Evolutionary conservation across 2,888 invertebrate genomes (phyloP).

Genomic region (Petrolisthes cinctipes): DNA sequence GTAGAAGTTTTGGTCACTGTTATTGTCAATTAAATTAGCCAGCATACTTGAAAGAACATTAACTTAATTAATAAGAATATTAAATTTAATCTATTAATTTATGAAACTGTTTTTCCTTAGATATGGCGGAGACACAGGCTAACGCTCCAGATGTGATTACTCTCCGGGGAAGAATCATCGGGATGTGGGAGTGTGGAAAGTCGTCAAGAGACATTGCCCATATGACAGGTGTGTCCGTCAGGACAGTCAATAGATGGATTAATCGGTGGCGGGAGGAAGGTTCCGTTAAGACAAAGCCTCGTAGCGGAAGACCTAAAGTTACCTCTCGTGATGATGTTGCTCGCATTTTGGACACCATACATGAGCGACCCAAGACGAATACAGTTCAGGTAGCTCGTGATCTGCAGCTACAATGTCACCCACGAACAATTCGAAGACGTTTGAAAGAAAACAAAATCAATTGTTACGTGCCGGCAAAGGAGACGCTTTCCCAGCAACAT

Average conservation of each 20-base stretch:
- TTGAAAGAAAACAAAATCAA: no score
- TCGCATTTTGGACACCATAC: no score
- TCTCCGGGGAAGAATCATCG: constrained; percentile 9
- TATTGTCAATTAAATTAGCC: neutral
- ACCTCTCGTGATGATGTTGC: neutral
- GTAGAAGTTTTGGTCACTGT: neutral
- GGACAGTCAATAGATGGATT: constrained; percentile 11
- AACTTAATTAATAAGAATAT: neutral
- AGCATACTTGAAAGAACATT: neutral
- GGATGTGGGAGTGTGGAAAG: neutral
- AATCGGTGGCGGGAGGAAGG: neutral
- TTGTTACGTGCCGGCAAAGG: neutral
- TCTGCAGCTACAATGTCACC: neutral
- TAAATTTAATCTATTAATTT: no score
- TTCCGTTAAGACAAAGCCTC: neutral
- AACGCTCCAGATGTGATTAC: neutral
- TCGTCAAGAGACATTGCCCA: constrained; percentile 6
- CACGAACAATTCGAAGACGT: neutral
- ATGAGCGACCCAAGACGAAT: neutral
- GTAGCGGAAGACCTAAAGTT: neutral
- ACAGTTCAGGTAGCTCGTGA: neutral
- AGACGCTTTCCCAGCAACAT: neutral
- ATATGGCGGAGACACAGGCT: no score
- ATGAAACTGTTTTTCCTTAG: no score
- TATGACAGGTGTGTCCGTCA: constrained; percentile 6